These are phyloP conservation scores for Ptyas mucosa DNA, from an alignment of 2,113 vertebrate genomes.

Conservation along the genomic window DNA sequence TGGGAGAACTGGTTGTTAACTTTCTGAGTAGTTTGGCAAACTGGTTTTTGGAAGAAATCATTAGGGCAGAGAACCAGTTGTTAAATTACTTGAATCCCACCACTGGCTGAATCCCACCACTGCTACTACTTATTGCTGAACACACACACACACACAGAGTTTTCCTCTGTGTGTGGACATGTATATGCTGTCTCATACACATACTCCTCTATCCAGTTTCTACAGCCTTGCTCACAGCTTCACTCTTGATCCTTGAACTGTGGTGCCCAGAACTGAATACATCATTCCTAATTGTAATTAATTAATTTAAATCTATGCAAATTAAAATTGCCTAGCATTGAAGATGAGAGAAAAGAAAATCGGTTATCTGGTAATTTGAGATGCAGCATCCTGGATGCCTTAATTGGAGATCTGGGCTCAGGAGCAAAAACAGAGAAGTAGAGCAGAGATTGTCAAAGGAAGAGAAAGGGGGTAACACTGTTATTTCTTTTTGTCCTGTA, in stretches of 20 bases:
- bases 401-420: conserved; percentile 8
- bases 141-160: neutral
- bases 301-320: conserved; percentile 35
- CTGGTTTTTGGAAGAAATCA: no score
- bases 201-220: neutral
- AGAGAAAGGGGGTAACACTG: neutral
- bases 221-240: neutral
- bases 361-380: conserved; percentile 17
- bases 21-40: no score
- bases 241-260: conserved; percentile 28
- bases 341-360: conserved; percentile 19
- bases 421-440: neutral
- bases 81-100: no score
- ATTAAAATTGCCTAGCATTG: conserved; percentile 19
- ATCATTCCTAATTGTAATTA: conserved; percentile 30
- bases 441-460: neutral
- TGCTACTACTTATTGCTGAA: neutral
- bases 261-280: conserved; percentile 21
- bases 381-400: conserved; percentile 3
- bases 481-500: neutral
- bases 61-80: no score
- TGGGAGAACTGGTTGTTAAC: no score
- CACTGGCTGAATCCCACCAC: no score
- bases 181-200: neutral
- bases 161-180: neutral